These are phyloP conservation scores for Drosophila antonietae DNA, from an alignment of 2,888 invertebrate species.

Conservation along the genomic window DNA sequence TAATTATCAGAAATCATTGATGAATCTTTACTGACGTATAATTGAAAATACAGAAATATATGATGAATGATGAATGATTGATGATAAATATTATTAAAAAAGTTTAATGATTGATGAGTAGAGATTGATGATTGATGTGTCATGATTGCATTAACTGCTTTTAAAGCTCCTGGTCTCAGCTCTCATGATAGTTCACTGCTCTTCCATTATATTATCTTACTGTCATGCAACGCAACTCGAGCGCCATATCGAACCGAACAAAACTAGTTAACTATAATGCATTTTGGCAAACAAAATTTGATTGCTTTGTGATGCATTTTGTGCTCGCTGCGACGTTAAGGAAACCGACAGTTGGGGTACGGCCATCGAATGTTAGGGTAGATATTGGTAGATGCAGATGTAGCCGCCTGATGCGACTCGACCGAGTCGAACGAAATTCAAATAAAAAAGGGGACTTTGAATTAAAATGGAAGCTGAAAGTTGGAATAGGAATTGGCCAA, in stretches of 20 bases:
- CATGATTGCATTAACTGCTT: not conserved
- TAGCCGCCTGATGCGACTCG: conserved; percentile 10
- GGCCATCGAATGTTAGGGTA: conserved; percentile 3
- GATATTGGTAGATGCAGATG: not conserved
- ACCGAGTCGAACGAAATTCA: conserved; percentile 52
- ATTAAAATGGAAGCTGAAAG: conserved; percentile 60
- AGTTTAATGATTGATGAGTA: not conserved
- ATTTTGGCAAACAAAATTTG: not conserved
- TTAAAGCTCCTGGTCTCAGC: not conserved
- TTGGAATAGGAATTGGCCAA: conserved; percentile 70
- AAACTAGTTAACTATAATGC: conserved; percentile 2
- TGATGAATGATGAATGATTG: not conserved
- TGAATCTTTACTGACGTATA: not conserved
- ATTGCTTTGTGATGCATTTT: not conserved
- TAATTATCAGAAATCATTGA: not conserved
- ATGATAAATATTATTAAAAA: too few relatives aligned
- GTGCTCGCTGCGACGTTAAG: not conserved
- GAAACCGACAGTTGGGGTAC: conserved; percentile 8
- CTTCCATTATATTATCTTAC: not conserved
- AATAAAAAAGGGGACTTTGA: conserved; percentile 61
- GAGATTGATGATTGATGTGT: not conserved
- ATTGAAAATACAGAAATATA: not conserved
- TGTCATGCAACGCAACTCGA: not conserved
- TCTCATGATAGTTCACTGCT: not conserved
- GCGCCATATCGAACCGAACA: not conserved